phyloP scores from a whole-genome alignment of 2,797 vertebrate genomes.

The Arremon aurantiirostris region DNA sequence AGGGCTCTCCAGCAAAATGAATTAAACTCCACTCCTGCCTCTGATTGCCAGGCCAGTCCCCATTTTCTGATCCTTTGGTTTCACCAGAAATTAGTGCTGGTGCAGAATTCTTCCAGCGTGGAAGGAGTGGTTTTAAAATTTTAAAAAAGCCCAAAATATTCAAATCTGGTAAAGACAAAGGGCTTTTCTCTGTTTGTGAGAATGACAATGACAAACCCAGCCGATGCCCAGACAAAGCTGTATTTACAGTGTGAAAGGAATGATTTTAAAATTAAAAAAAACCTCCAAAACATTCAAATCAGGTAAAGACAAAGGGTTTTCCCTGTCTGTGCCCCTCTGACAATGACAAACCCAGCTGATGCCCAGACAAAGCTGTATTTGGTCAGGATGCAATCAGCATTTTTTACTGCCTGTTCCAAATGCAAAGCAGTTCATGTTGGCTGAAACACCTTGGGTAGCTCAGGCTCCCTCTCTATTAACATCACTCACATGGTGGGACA shows the following conservation, averaged over 20 bases:
- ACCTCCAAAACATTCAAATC: not conserved
- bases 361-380: not conserved
- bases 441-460: not conserved
- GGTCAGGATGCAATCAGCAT: not conserved
- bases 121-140: not conserved
- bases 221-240: no score
- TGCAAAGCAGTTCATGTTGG: not conserved
- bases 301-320: not conserved
- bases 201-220: not conserved
- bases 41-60: constrained; percentile 43
- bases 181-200: not conserved
- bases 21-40: constrained; percentile 42
- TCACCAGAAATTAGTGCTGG: not conserved
- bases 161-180: not conserved
- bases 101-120: not conserved
- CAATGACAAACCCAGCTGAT: not conserved
- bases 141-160: not conserved
- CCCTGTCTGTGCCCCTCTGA: not conserved
- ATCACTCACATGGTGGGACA: not conserved
- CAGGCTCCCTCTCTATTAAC: constrained; percentile 11
- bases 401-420: not conserved
- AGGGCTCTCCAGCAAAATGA: constrained; percentile 31
- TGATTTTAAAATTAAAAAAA: no score
- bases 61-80: constrained; percentile 9
- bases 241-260: no score